Base-by-base conservation (phyloP, 2,113 vertebrate species). In the Paracanthobrama guichenoti region DNA sequence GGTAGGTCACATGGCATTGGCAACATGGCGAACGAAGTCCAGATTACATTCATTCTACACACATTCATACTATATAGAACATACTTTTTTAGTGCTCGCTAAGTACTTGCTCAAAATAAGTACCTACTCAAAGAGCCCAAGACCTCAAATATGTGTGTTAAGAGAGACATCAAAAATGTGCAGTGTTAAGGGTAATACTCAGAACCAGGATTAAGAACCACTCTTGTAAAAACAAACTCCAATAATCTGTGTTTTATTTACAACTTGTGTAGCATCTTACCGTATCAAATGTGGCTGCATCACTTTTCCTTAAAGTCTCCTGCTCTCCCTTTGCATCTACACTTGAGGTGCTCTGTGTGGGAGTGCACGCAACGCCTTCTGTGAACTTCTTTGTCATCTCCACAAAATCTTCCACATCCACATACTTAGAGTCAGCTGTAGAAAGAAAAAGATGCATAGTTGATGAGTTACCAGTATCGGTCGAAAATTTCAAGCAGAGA, bases 321-420 rank as follows among this genome's bases (percentile, higher is more conserved):
- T 94, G 35, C 2, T 94, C 0, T 91, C 91, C 86, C 72, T 85
- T 86, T 94, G 93, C 0, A 95, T 94, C 2, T 93, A 92, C 0
- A 94, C 94, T 0, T 93, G 44, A 53, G 24, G 44, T 93, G 0
- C 90, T 53, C 6, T 7, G 87, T 39, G 62, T 81, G 48, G 96
- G 71, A 57, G 90, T 86, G 16, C 96, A 94, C 62, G 95, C 92
- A 79, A 99, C 93, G 39, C 97, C 96, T 89, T 95, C 95, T 14
- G 98, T 96, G 0, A 97, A 99, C 77, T 96, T 96, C 93, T 98
- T 97, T 39, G 97, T 98, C 90, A 99, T 96, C 92, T 99, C 97
- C 88, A 99, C 96, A 84, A 99, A 99, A 85, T 96, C 96, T 20
- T 99, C 97, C 90, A 97, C 85, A n/a, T 95, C 96, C 28, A 99